A percentile compares a stretch with the other conserved stretches of the same genome.
Evolutionary conservation across 2,888 invertebrate species (phyloP).

Genomic region (Latheticus oryzae): DNA sequence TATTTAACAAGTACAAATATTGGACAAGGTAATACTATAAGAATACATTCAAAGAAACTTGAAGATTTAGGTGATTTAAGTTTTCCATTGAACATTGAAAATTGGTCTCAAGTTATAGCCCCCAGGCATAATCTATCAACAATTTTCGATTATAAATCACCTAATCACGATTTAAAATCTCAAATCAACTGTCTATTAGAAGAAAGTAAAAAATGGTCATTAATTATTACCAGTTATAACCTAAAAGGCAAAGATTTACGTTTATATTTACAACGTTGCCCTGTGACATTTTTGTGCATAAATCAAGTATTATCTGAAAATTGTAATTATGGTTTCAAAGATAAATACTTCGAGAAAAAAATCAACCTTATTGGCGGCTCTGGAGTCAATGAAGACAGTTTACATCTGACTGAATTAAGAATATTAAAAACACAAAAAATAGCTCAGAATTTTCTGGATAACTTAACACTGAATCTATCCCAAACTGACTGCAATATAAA

Average conservation of each 20-base stretch:
- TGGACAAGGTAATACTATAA: constrained; percentile 63
- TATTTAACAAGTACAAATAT: constrained; percentile 44
- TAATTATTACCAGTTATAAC: constrained; percentile 64
- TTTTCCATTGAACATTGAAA: constrained; percentile 70
- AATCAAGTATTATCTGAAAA: constrained; percentile 52
- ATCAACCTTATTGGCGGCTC: constrained; percentile 47
- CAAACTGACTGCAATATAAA: constrained; percentile 54
- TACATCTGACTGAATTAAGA: constrained; percentile 62
- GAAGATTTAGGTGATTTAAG: constrained; percentile 73
- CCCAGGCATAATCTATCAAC: constrained; percentile 14
- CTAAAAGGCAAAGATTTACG: constrained; percentile 64
- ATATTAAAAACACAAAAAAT: constrained; percentile 61
- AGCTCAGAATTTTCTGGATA: constrained; percentile 52
- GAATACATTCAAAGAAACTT: constrained; percentile 71
- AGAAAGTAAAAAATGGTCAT: constrained; percentile 67
- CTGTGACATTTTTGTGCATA: constrained; percentile 56
- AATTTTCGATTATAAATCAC: constrained; percentile 51
- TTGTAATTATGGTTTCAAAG: constrained; percentile 55
- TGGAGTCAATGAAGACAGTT: constrained; percentile 58
- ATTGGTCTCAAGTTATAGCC: constrained; percentile 69
- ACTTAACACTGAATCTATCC: background rate
- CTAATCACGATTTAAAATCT: constrained; percentile 46
- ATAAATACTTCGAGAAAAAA: constrained; percentile 40
- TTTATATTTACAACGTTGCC: constrained; percentile 68
- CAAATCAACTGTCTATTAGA: constrained; percentile 61